Conservation (phyloP, 2,888 invertebrate genomes). For the Chloroclystis v-ata region DNA sequence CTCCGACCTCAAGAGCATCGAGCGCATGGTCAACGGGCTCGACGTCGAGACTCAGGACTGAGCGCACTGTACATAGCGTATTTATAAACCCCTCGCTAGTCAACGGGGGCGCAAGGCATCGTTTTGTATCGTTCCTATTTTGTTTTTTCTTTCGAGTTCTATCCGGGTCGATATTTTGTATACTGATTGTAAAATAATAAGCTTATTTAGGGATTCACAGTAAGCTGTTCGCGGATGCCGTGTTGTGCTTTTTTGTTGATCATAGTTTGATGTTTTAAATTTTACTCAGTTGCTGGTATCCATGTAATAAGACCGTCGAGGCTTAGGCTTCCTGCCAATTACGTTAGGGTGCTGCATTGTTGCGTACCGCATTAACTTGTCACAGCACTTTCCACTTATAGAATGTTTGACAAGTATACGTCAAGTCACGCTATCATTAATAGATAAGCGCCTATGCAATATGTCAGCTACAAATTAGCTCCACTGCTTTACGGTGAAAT, state of each 20-base stretch:
- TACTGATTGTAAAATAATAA: slow-evolving; percentile 74
- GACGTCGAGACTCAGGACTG: slow-evolving; percentile 87
- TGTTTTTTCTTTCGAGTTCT: slow-evolving; percentile 73
- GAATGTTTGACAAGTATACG: slow-evolving; percentile 16
- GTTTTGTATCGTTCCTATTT: slow-evolving; percentile 78
- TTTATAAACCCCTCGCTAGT: slow-evolving; percentile 56
- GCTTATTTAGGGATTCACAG: slow-evolving; percentile 58
- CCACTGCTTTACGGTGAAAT: slow-evolving; percentile 12
- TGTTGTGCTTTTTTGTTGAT: slow-evolving; percentile 26
- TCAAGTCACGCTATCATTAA: slow-evolving; percentile 16
- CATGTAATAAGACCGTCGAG: neutral
- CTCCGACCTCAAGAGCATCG: slow-evolving; percentile 95
- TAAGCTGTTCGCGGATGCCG: slow-evolving; percentile 35
- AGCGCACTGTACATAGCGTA: slow-evolving; percentile 71
- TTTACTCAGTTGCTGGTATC: neutral
- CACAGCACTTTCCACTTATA: slow-evolving; percentile 11
- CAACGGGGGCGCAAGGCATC: slow-evolving; percentile 45
- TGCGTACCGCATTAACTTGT: slow-evolving; percentile 11
- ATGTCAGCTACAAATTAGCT: slow-evolving; percentile 16
- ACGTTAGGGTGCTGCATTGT: slow-evolving; percentile 2
- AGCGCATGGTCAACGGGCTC: slow-evolving; percentile 97
- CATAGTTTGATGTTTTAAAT: slow-evolving; percentile 18
- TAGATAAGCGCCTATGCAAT: slow-evolving; percentile 14
- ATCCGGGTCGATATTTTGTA: slow-evolving; percentile 71
- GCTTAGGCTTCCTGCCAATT: neutral